These are phyloP conservation scores for Picus viridis DNA, from an alignment of 2,797 vertebrate species.

Conservation along the genomic window DNA sequence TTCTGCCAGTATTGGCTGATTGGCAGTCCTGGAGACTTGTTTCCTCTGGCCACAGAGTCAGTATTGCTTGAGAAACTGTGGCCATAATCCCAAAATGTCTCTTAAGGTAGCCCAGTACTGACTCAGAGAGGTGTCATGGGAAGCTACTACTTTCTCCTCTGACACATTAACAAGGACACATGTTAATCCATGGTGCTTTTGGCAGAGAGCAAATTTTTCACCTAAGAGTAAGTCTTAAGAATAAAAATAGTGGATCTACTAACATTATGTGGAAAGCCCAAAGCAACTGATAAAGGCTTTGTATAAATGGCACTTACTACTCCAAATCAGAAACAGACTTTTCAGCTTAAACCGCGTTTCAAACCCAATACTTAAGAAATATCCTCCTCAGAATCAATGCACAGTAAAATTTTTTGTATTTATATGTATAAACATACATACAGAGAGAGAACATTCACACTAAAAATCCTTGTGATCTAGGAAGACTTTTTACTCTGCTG, in stretches of 20 bases:
- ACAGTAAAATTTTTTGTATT: background rate
- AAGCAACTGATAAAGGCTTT: background rate
- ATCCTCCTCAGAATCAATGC: background rate
- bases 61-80: background rate
- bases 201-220: background rate
- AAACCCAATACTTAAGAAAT: background rate
- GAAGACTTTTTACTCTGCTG: background rate
- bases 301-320: background rate
- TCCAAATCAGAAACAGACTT: conserved; percentile 23
- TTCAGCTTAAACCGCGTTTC: background rate
- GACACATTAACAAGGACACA: background rate
- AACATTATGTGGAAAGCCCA: background rate
- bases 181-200: background rate
- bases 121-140: background rate
- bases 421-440: background rate
- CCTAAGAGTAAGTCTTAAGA: background rate
- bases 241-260: background rate
- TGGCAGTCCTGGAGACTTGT: background rate
- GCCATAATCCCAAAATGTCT: background rate
- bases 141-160: background rate
- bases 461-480: background rate
- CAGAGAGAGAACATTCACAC: accelerated
- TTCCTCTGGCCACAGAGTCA: background rate
- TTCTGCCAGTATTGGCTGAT: background rate
- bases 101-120: background rate